These are phyloP conservation scores for Belgica antarctica DNA, from an alignment of 2,888 invertebrate species.

Conservation along the genomic window DNA sequence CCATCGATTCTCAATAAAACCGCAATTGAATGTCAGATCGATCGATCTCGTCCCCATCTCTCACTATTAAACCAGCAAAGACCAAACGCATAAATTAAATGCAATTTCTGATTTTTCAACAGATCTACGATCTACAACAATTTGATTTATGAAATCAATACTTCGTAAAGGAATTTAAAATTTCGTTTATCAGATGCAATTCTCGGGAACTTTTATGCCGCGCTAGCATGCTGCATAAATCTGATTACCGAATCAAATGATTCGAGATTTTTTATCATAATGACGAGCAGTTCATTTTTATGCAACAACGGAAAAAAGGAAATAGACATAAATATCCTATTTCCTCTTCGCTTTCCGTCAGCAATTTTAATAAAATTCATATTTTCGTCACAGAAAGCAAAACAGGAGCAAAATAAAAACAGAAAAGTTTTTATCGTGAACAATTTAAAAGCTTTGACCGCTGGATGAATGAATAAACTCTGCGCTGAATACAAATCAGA, in stretches of 20 bases:
- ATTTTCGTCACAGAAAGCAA: neutral
- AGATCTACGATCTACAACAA: neutral
- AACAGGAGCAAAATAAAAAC: neutral
- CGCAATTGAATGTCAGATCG: too few species aligned
- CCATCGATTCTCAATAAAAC: too few species aligned
- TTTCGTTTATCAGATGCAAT: conserved; percentile 25
- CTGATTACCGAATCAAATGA: neutral
- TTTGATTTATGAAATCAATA: neutral
- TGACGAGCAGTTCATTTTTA: neutral
- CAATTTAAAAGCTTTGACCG: neutral
- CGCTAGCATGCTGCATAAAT: conserved; percentile 1
- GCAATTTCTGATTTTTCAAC: too few species aligned
- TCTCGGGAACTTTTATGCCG: neutral
- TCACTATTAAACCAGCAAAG: too few species aligned
- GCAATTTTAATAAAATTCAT: neutral
- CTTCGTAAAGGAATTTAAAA: conserved; percentile 13
- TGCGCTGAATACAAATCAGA: neutral
- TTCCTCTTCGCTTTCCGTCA: neutral
- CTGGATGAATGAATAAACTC: neutral
- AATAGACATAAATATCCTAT: neutral
- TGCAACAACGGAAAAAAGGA: neutral
- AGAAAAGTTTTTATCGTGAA: neutral
- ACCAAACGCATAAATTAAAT: too few species aligned
- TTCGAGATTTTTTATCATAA: neutral
- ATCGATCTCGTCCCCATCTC: too few species aligned